Percentiles rank a stretch among this genome's conserved stretches.
Conservation (phyloP, 2,888 invertebrate genomes). For the Oxycera nigricornis region DNA sequence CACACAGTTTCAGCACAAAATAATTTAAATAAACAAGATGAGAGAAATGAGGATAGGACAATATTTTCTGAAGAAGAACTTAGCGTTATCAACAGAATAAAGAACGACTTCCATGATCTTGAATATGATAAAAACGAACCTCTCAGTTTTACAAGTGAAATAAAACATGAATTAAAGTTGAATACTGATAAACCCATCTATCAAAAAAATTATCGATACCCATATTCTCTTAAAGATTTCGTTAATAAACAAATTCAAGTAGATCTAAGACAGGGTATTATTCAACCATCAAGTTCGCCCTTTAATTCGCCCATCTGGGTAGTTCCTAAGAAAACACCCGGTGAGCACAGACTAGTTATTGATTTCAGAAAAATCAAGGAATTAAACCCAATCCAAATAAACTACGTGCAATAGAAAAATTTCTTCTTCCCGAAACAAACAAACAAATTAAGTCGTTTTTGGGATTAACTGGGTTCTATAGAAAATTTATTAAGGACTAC, state of each 20-base stretch:
- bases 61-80: background rate
- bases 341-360: constrained; percentile 1
- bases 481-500: constrained; percentile 25
- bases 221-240: constrained; percentile 41
- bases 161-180: background rate
- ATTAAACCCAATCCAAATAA: constrained; percentile 52
- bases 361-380: constrained; percentile 46
- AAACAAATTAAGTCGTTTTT: constrained; percentile 51
- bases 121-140: background rate
- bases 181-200: constrained; percentile 34
- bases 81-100: background rate
- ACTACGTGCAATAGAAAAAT: constrained; percentile 49
- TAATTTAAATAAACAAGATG: background rate
- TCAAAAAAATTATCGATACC: constrained; percentile 41
- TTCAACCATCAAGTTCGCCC: constrained; percentile 44
- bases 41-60: background rate
- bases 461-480: constrained; percentile 36
- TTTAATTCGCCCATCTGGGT: constrained; percentile 40
- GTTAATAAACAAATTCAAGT: constrained; percentile 50
- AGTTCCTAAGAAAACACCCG: background rate
- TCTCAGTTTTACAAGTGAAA: background rate
- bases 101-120: background rate
- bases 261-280: constrained; percentile 48
- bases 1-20: background rate
- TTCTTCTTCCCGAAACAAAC: constrained; percentile 47